Evolutionary conservation across 2,888 invertebrate genomes (phyloP), one percentile per base, ranked within the genome.

Genomic region (Drosophila austrosaltans): DNA sequence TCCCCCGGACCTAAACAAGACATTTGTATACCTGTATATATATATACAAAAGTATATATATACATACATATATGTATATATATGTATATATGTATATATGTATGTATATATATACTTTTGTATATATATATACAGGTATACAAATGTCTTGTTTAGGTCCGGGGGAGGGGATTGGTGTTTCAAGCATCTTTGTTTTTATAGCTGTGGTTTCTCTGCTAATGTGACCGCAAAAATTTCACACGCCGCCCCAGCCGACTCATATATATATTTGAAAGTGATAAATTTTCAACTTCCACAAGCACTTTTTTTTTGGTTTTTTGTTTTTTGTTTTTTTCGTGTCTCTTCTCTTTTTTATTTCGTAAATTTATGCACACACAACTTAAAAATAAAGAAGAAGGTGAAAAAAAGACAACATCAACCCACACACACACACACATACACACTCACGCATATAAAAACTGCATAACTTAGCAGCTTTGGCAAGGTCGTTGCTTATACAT

Each of bases 401-500:
- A 48, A 48, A 32, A 32, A 48, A 53, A 64, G 36, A 65, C 72
- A 72, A 58, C 40, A 54, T 74, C 72, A 74, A 74, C 72, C 72
- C 72, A 72, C 72, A 67, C 67, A 58, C 12, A 42, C 44, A 56
- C 66, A 61, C 56, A 68, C 66, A 72, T 56, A 70, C 66, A 72
- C 59, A 70, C 57, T 32, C 39, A 16, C 36, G 58, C 59, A 63
- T 71, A 75, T 68, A 72, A 85, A 87, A 62, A 48, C 25, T 82
- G 87, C 87, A 87, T 79, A 87, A 78, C 69, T 85, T 82, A 76
- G 83, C 86, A 79, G 64, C 67, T 77, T 85, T 42, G 79, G 82
- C 85, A 87, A 48, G 48, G 48, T 48, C 48, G 48, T 48, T 48
- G 10, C 10, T 48, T 48, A 25, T 3, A 48, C 22, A 48, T 25